Base-by-base conservation (phyloP, 2,113 vertebrate genomes). In the Gymnocephalus cernua region DNA sequence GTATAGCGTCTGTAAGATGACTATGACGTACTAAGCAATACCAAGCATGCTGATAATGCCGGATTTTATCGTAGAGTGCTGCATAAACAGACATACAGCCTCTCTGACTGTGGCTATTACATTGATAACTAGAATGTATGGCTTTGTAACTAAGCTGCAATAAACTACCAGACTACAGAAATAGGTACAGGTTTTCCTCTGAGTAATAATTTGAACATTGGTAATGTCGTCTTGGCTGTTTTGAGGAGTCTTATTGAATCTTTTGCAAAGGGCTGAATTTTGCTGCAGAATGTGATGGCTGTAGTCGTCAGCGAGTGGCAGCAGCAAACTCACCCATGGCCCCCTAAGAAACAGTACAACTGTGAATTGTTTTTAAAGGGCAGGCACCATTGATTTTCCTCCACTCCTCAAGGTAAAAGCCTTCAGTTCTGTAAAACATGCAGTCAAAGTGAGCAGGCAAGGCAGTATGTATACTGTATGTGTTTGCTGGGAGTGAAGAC, bases 321-420 rank as follows among this genome's bases (percentile, higher is more conserved):
- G 80, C 72, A 41, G 48, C 8, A 23, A 66, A 57, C 68, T 51
- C 70, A 19, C 64, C 64, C 50, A 9, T 7, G 3, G 14, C 35
- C 83, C 69, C 47, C 61, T 4, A 62, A 85, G 71, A 84, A 70
- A 73, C 73, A 53, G 25, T 74, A 84, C 79, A 61, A 78, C 77
- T 77, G 32, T 74, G 78, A 80, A 86, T 85, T 80, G 83, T 86
- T 83, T 89, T 74, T 80, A 89, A 92, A 88, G 82, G 84, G 80
- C 85, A 88, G 73, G 57, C 51, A 2, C 25, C 86, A 91, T 91
- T 89, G 77, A 90, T 93, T 94, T 89, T 73, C 48, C 66, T 71
- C 64, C 57, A 13, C 15, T 56, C 32, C 53, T 83, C 59, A 84
- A 83, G 65, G 71, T 82, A 88, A 90, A 85, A 83, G 84, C 73